Percentiles rank a stretch among this genome's conserved stretches.
phyloP scores from a whole-genome alignment of 1,140 invertebrate species.

The Idris sp. region DNA sequence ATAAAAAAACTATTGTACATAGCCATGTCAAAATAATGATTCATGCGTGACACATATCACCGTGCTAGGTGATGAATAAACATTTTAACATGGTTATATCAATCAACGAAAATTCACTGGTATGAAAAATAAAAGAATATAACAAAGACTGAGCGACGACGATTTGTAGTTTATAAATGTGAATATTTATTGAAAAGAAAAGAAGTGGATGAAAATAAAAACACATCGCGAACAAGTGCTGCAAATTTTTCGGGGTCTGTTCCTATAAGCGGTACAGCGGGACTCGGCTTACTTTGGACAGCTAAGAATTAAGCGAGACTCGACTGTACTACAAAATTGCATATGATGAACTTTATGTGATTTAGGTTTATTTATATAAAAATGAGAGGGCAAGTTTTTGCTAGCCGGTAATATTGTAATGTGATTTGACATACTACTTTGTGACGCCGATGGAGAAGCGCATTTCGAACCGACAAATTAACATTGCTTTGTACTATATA shows the following conservation, averaged over 20 bases:
- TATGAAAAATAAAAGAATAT: too few relatives aligned
- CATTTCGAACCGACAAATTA: conserved; percentile 44
- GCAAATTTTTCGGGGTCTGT: conserved; percentile 52
- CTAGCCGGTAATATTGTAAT: conserved; percentile 31
- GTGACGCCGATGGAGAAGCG: conserved; percentile 37
- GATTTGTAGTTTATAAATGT: conserved; percentile 51
- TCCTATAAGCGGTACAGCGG: conserved; percentile 44
- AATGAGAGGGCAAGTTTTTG: conserved; percentile 30
- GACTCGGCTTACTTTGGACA: too few relatives aligned
- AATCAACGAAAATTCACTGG: conserved; percentile 17
- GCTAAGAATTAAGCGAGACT: conserved; percentile 2
- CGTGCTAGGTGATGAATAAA: too few relatives aligned
- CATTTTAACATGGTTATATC: too few relatives aligned
- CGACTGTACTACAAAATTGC: conserved; percentile 36
- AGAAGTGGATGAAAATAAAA: too few relatives aligned
- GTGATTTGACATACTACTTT: conserved; percentile 50
- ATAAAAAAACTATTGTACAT: conserved; percentile 6
- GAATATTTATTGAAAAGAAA: conserved; percentile 64
- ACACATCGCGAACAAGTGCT: conserved; percentile 40
- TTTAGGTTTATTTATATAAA: conserved; percentile 63
- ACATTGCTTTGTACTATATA: conserved; percentile 63
- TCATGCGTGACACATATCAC: too few relatives aligned
- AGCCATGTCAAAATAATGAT: too few relatives aligned
- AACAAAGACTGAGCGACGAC: conserved; percentile 53
- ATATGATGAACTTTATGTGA: conserved; percentile 58